phyloP scores from a whole-genome alignment of 2,888 invertebrate species.

The Conchocele bisecta region DNA sequence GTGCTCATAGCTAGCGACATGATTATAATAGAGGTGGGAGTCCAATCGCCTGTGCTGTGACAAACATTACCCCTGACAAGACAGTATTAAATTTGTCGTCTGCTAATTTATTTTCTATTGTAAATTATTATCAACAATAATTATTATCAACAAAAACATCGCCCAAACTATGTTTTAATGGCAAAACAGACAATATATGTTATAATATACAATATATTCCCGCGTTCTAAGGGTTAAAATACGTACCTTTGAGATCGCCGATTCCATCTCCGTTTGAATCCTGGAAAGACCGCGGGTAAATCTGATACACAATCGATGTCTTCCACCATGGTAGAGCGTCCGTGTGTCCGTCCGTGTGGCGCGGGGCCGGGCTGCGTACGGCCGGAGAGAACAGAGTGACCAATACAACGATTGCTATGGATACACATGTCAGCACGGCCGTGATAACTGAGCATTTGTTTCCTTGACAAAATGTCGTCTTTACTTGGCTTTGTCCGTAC shows the following conservation, averaged over 20 bases:
- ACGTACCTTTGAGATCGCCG: constrained; percentile 87
- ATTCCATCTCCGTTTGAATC: constrained; percentile 91
- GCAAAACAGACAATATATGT: too few species aligned
- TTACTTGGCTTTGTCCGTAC: background rate
- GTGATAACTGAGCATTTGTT: constrained; percentile 44
- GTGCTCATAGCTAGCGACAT: too few species aligned
- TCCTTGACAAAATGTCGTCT: constrained; percentile 41
- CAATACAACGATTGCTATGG: constrained; percentile 45
- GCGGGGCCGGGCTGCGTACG: constrained; percentile 30
- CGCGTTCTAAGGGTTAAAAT: too few species aligned
- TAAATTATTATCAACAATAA: too few species aligned
- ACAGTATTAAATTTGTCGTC: too few species aligned
- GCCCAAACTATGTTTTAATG: too few species aligned
- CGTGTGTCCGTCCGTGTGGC: constrained; percentile 6
- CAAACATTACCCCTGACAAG: too few species aligned
- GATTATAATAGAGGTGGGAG: too few species aligned
- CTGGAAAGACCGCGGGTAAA: constrained; percentile 86
- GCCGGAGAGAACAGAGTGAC: constrained; percentile 51
- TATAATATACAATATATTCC: too few species aligned
- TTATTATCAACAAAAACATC: too few species aligned
- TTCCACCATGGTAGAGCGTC: constrained; percentile 91
- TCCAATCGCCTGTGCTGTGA: too few species aligned
- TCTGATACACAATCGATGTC: constrained; percentile 91
- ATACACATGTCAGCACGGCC: constrained; percentile 32
- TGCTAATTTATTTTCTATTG: too few species aligned